A percentile compares a stretch with the other conserved stretches of the same genome.
phyloP scores from a whole-genome alignment of 2,797 vertebrate genomes.

The Poeciliopsis gracilis region DNA sequence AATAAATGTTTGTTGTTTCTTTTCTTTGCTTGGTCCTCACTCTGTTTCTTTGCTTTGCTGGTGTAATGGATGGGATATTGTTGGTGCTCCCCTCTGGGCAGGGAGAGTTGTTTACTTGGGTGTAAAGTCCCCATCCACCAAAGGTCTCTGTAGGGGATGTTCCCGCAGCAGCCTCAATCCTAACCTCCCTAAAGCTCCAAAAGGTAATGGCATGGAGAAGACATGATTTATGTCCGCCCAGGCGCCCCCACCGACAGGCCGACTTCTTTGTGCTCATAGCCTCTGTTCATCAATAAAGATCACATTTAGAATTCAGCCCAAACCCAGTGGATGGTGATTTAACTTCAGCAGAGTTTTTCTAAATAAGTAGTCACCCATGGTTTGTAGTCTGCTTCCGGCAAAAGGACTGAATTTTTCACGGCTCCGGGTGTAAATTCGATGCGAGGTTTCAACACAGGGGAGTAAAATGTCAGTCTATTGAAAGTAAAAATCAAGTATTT shows the following conservation, averaged over 20 bases:
- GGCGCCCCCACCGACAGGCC: slow-evolving; percentile 69
- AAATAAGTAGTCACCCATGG: slow-evolving; percentile 49
- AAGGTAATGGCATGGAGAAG: slow-evolving; percentile 75
- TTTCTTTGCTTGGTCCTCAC: slow-evolving; percentile 62
- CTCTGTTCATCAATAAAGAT: slow-evolving; percentile 76
- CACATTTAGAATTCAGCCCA: slow-evolving; percentile 77
- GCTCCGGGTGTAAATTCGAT: slow-evolving; percentile 48
- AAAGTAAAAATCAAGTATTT: background rate
- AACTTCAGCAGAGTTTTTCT: slow-evolving; percentile 64
- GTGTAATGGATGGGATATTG: slow-evolving; percentile 78
- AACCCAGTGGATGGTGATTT: slow-evolving; percentile 70
- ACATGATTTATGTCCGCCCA: slow-evolving; percentile 76
- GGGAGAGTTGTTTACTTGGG: slow-evolving; percentile 80
- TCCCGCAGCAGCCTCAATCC: slow-evolving; percentile 68
- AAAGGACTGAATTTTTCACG: slow-evolving; percentile 20
- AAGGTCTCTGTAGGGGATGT: slow-evolving; percentile 78
- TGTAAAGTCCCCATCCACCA: slow-evolving; percentile 75
- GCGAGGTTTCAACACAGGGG: slow-evolving; percentile 1
- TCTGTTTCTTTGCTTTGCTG: slow-evolving; percentile 65
- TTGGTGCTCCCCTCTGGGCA: slow-evolving; percentile 78
- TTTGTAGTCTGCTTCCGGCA: slow-evolving; percentile 42
- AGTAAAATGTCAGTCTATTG: slow-evolving; percentile 1
- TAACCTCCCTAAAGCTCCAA: slow-evolving; percentile 73
- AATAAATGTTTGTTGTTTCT: slow-evolving; percentile 83
- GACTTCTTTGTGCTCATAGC: slow-evolving; percentile 71